Percentiles rank a stretch among this genome's conserved stretches.
Conservation (phyloP, 2,113 vertebrate species). For the Saccopteryx bilineata region DNA sequence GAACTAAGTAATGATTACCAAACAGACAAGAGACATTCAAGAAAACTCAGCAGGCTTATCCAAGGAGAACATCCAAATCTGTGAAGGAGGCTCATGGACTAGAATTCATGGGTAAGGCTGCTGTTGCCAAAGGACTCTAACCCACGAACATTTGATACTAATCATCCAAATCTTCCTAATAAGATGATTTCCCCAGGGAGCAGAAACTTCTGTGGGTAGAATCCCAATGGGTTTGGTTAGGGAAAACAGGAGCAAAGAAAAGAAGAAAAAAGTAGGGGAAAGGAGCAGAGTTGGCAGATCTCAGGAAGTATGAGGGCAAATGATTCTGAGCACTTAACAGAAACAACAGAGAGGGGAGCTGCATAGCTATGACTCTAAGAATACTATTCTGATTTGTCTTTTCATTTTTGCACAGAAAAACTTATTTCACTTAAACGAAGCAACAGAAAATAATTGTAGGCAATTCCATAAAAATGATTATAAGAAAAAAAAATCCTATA, state of each 20-base stretch:
- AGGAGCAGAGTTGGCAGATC: not conserved
- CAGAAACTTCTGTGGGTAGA: not conserved
- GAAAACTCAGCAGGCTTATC: not conserved
- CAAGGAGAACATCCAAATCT: not conserved
- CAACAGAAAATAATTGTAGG: not conserved
- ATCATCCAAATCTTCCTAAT: not conserved
- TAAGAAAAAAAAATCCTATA: not conserved
- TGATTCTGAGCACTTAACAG: not conserved
- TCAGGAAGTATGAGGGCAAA: not conserved
- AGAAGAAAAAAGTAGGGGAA: not conserved
- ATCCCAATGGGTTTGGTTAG: slow-evolving; percentile 4
- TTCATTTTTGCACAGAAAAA: not conserved
- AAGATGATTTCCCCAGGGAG: not conserved
- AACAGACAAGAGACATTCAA: not conserved
- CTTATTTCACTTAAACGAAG: slow-evolving; percentile 19
- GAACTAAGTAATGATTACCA: not conserved
- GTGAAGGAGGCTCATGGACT: not conserved
- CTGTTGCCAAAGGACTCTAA: not conserved
- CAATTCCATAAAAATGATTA: not conserved
- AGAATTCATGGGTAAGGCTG: not conserved
- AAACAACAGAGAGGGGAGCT: not conserved
- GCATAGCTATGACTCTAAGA: not conserved
- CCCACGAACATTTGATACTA: not conserved
- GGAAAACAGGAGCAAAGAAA: not conserved
- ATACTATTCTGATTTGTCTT: not conserved